phyloP scores from a whole-genome alignment of 2,113 vertebrate species.

The Turdus rufiventris region DNA sequence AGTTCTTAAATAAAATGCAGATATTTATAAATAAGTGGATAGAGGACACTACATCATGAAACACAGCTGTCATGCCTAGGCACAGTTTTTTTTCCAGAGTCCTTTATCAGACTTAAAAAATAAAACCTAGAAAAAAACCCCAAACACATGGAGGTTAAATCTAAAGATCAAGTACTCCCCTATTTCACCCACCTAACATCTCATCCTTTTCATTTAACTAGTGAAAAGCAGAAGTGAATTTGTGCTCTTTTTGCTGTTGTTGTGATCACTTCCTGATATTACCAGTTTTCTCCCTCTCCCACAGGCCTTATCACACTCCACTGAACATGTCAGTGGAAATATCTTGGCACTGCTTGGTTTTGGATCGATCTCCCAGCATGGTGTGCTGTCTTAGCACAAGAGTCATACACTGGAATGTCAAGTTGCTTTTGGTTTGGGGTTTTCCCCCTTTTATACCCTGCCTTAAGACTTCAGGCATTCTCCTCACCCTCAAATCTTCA shows the following conservation, averaged over 20 bases:
- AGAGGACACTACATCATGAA: neutral
- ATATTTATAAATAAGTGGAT: neutral
- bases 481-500: neutral
- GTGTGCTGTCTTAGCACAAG: accelerated
- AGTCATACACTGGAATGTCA: accelerated
- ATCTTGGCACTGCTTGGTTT: neutral
- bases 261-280: neutral
- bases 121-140: accelerated
- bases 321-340: neutral
- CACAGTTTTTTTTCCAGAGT: neutral
- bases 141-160: neutral
- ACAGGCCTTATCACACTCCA: neutral
- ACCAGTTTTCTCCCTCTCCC: neutral
- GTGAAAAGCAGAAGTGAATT: neutral
- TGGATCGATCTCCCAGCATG: neutral
- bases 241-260: neutral
- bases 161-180: neutral
- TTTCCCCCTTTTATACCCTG: neutral
- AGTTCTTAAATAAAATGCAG: neutral
- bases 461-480: neutral
- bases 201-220: neutral
- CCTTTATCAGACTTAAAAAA: neutral
- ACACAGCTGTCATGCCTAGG: neutral
- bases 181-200: neutral
- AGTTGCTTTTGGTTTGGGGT: neutral